Conservation (phyloP, 2,113 vertebrate species). For the Upupa epops region DNA sequence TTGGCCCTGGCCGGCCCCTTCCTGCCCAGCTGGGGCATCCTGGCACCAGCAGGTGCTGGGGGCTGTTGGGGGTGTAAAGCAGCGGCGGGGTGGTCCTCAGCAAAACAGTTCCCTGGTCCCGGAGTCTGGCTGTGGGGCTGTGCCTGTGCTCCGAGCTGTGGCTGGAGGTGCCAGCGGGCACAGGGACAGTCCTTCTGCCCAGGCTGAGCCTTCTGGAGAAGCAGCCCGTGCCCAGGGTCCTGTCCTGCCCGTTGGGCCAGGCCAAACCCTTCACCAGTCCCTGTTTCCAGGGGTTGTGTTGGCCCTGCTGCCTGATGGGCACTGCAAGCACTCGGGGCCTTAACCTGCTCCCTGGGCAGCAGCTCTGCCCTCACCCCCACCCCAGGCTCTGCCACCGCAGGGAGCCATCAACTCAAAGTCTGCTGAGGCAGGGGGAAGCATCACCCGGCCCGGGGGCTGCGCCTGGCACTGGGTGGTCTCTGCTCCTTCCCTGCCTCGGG, state of each 20-base stretch:
- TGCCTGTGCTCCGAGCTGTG: not conserved
- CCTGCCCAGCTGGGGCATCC: rapidly evolving
- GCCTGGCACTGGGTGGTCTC: rapidly evolving
- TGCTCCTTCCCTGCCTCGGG: not conserved
- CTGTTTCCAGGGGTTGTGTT: rapidly evolving
- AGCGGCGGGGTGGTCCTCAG: not conserved
- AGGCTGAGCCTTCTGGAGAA: rapidly evolving
- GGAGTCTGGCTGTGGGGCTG: not conserved
- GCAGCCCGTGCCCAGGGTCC: not conserved
- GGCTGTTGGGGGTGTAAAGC: not conserved
- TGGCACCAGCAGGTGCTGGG: rapidly evolving
- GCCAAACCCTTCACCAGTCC: not conserved
- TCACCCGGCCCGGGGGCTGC: not conserved
- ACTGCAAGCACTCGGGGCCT: not conserved
- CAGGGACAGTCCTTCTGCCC: not conserved
- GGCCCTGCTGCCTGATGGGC: not conserved
- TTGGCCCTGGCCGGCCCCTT: not conserved
- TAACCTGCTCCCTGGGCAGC: not conserved
- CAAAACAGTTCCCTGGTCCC: not conserved
- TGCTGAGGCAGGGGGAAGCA: rapidly evolving
- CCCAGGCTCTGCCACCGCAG: rapidly evolving
- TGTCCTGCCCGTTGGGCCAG: not conserved
- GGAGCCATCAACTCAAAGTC: not conserved
- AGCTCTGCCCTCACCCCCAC: not conserved
- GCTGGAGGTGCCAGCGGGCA: not conserved